A percentile compares a stretch with the other conserved stretches of the same genome.
Conservation (phyloP, 2,888 invertebrate genomes). For the Athalia cordata region DNA sequence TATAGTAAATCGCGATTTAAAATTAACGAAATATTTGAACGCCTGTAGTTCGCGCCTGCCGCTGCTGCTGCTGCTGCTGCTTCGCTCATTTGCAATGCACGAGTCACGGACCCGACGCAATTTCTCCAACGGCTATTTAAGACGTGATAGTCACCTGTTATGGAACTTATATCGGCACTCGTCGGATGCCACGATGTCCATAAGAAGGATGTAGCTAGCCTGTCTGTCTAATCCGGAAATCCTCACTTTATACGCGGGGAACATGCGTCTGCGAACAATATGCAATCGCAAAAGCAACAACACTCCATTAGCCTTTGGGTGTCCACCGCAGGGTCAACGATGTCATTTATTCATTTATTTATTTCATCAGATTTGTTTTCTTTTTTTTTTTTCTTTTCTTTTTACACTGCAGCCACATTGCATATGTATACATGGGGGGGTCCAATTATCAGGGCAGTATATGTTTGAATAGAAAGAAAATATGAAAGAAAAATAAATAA, state of each 20-base stretch:
- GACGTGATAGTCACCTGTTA: conserved; percentile 83
- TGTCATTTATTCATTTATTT: conserved; percentile 6
- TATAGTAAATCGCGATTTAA: neutral
- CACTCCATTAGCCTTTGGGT: conserved; percentile 49
- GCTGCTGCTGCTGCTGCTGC: neutral
- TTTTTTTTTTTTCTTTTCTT: neutral
- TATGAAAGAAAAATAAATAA: too few relatives aligned
- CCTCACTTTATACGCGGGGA: conserved; percentile 98
- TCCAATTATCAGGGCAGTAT: neutral
- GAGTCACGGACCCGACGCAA: conserved; percentile 13
- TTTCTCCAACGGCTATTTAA: conserved; percentile 40
- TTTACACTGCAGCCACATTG: neutral
- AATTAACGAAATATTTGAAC: neutral
- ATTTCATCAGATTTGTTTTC: neutral
- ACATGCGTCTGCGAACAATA: conserved; percentile 90
- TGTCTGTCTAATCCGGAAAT: conserved; percentile 97
- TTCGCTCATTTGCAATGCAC: neutral
- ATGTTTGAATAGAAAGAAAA: too few relatives aligned
- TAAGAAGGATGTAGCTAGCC: conserved; percentile 97
- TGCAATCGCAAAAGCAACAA: conserved; percentile 66
- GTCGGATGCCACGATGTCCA: conserved; percentile 98
- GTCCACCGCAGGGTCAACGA: conserved; percentile 23
- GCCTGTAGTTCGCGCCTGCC: neutral
- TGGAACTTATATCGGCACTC: conserved; percentile 97
- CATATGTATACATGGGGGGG: neutral